Percentiles rank a stretch among this genome's conserved stretches.
Conservation (phyloP, 2,797 vertebrate genomes). For the Periparus ater region DNA sequence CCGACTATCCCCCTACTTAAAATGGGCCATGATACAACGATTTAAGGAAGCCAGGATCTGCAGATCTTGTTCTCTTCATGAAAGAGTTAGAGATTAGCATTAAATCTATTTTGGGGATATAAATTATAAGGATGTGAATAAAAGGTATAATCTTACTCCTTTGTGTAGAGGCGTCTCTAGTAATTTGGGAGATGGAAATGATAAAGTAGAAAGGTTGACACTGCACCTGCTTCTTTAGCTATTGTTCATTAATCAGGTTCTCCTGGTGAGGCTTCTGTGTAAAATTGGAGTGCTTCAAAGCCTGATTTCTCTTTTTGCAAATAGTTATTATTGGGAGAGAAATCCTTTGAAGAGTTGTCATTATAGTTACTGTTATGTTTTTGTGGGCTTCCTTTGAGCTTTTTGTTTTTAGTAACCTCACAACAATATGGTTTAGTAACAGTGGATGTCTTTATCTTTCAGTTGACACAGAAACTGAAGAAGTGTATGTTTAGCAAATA, state of each 20-base stretch:
- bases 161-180: neutral
- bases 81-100: neutral
- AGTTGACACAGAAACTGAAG: neutral
- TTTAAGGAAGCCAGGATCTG: neutral
- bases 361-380: neutral
- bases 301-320: neutral
- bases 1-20: neutral
- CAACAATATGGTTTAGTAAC: neutral
- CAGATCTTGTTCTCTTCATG: neutral
- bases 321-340: neutral
- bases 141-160: slow-evolving; percentile 19
- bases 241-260: slow-evolving; percentile 20
- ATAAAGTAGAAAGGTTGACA: slow-evolving; percentile 4
- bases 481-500: neutral
- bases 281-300: neutral
- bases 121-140: slow-evolving; percentile 10
- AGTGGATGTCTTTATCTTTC: neutral
- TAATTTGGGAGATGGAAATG: slow-evolving; percentile 9
- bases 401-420: neutral
- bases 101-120: slow-evolving; percentile 3
- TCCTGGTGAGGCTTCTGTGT: neutral
- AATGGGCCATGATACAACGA: neutral
- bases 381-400: neutral
- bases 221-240: neutral
- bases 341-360: neutral